Base-by-base conservation (phyloP, 2,888 invertebrate genomes). In the Callosobruchus maculatus region DNA sequence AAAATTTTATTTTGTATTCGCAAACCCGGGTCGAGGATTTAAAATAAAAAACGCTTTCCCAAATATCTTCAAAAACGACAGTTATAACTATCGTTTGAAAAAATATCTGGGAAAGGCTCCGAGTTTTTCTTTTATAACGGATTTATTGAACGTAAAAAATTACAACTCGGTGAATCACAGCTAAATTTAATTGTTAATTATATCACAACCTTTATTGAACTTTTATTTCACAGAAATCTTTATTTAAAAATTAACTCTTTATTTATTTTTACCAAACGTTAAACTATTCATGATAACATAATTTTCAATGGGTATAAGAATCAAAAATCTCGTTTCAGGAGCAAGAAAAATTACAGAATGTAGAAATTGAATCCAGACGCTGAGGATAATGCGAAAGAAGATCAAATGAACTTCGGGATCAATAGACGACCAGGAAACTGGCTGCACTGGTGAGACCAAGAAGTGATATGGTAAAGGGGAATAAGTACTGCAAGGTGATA, bases 31-130 rank as follows among this genome's bases (percentile, higher is more conserved):
- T 77, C 78, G 77, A 80, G 82, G 81, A 80, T 78, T 75, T 80
- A 83, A 85, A 84, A 84, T 81, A 85, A 86, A n/a, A 85, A 85
- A 84, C 74, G 83, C 84, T 80, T 79, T 81, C 85, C 85, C 84
- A 85, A 83, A 81, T 80, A 83, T 85, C 83, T 84, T 84, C 77
- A 76, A 80, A 85, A 82, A 84, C 83, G 73, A 74, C 70, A 26
- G 67, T 20, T 49, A 22, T 67, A 69, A 69, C 71, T 74, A 75
- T 77, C 80, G 80, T 84, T 84, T 86, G 80, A 81, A 83, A 85
- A 84, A 80, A 84, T 81, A 81, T 78, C 79, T 86, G 86, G 85
- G 85, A 82, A 79, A 76, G 82, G 75, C 83, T 84, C 84, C 80
- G 76, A 75, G 21, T 18, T 80, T 77, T 76, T 72, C 78, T 80